Conservation (phyloP, 2,113 vertebrate genomes). For the Saccopteryx leptura region DNA sequence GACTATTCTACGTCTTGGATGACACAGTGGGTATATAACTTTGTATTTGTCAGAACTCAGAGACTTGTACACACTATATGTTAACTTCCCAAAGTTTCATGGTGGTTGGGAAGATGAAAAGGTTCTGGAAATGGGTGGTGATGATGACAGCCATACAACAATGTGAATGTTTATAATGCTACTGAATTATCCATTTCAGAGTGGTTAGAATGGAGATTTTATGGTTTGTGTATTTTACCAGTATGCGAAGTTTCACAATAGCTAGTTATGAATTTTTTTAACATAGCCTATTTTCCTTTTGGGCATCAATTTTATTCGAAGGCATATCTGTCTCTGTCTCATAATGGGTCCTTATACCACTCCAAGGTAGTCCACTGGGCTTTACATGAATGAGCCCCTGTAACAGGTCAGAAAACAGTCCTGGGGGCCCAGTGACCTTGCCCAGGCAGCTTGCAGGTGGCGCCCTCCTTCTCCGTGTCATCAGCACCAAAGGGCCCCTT, state of each 20-base stretch:
- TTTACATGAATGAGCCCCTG: background rate
- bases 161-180: background rate
- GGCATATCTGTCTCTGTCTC: too few species aligned
- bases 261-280: background rate
- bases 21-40: background rate
- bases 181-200: too few species aligned
- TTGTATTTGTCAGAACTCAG: background rate
- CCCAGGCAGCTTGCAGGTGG: background rate
- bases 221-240: background rate
- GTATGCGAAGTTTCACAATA: background rate
- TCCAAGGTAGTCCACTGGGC: background rate
- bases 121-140: background rate
- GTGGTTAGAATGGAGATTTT: background rate
- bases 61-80: background rate
- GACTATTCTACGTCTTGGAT: background rate
- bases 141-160: background rate
- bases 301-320: background rate
- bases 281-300: background rate
- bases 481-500: rapidly evolving
- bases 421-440: background rate
- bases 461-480: background rate
- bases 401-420: background rate
- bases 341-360: background rate
- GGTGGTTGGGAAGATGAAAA: background rate
- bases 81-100: background rate